Evolutionary conservation across 1,140 invertebrate genomes (phyloP).

Genomic region (Tetranychus urticae): DNA sequence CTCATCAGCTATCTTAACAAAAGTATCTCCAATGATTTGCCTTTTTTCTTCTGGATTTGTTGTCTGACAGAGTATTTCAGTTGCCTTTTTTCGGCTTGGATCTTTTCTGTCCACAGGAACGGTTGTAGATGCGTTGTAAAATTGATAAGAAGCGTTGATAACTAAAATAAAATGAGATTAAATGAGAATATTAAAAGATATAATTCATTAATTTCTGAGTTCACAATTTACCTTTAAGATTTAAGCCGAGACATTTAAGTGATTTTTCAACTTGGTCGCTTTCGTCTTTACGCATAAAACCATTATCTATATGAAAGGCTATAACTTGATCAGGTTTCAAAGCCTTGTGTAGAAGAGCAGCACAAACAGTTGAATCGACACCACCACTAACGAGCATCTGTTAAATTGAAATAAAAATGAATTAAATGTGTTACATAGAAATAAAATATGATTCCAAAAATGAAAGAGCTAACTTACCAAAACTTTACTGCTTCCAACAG

Average conservation of each 20-base stretch:
- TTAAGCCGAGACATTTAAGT: conserved; percentile 57
- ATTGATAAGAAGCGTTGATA: conserved; percentile 25
- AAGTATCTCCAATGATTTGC: conserved; percentile 95
- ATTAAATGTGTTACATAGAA: background rate
- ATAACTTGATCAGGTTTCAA: conserved; percentile 70
- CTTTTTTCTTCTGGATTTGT: conserved; percentile 85
- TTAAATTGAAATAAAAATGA: conserved; percentile 2
- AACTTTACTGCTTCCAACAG: conserved; percentile 75
- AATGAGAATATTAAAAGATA: conserved; percentile 1
- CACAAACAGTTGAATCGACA: conserved; percentile 94
- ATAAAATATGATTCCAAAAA: background rate
- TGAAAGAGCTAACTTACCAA: conserved; percentile 38
- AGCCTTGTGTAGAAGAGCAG: conserved; percentile 71
- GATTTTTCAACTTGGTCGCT: conserved; percentile 63
- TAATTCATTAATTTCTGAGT: background rate
- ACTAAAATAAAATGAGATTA: conserved; percentile 17
- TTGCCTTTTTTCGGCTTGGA: conserved; percentile 37
- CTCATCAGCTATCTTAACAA: conserved; percentile 50
- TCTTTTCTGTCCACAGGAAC: conserved; percentile 34
- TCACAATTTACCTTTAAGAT: conserved; percentile 36
- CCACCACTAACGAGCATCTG: conserved; percentile 83
- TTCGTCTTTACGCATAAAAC: conserved; percentile 93
- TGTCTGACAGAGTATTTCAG: conserved; percentile 63
- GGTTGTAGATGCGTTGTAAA: conserved; percentile 44
- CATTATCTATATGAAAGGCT: conserved; percentile 94